Evolutionary conservation across 2,113 vertebrate genomes (phyloP), one percentile per base, ranked within the genome.

Genomic region (Grantiella picta): DNA sequence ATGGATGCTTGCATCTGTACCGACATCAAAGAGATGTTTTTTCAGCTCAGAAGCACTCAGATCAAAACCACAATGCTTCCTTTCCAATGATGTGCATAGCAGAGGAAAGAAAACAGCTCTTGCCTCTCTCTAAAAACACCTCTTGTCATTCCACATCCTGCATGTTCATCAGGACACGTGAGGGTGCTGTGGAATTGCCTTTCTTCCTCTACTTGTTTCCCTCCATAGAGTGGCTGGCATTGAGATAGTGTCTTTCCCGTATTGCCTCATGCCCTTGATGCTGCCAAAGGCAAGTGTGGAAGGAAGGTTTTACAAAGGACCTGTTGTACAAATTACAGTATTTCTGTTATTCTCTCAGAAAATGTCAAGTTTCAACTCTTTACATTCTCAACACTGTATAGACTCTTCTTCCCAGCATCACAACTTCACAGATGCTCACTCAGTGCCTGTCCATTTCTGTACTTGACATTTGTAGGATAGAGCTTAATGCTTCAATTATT

Each of bases 241-340:
- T 83, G 23, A 59, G 64, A 33, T 49, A 31, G 12, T 4, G 29
- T 76, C 36, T 72, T 92, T 77, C 27, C 33, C 15, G 25, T 60
- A 11, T 54, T 84, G 16, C 12, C 28, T 50, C 13, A 9, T 33
- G 14, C 2, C 22, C 25, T 75, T 82, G 18, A 49, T 45, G 25
- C 16, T 90, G 47, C 47, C 28, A 66, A 69, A 63, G 42, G 20
- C 18, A 47, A 33, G 33, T 11, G 25, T 44, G n/a, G 23, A 73
- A 65, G 28, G 50, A 70, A 63, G 24, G 42, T 27, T 6, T 10
- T 38, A 44, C 38, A 38, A 38, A 53, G 19, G 44, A 49, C 18
- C 18, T 27, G 35, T 24, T 64, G 12, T 52, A 42, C 1, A 2
- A 65, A 64, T 54, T 12, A 36, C 2, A 0, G 1, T 50, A 22